Conservation (phyloP, 2,888 invertebrate species). For the Gryllus longicercus region DNA sequence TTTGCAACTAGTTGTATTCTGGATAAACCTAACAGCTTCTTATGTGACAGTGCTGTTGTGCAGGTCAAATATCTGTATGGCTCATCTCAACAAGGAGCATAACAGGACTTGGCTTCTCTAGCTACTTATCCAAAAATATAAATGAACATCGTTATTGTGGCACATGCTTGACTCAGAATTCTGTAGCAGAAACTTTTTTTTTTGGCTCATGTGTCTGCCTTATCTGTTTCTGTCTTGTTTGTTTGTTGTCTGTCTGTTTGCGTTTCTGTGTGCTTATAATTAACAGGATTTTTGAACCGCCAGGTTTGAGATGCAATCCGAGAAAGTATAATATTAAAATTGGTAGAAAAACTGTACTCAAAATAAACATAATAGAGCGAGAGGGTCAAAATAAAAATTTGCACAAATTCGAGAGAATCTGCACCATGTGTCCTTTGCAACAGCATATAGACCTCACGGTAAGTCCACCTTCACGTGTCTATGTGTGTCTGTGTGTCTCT, state of each 20-base stretch:
- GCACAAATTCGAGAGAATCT: background rate
- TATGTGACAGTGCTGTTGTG: background rate
- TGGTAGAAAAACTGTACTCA: background rate
- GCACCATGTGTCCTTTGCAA: constrained; percentile 21
- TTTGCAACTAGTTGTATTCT: too few species aligned
- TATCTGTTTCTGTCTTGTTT: constrained; percentile 17
- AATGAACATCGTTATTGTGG: background rate
- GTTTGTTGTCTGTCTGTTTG: constrained; percentile 3
- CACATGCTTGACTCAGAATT: constrained; percentile 17
- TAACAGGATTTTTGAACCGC: constrained; percentile 17
- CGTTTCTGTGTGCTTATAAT: constrained; percentile 17
- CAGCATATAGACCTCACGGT: constrained; percentile 20
- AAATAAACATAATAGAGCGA: constrained; percentile 8
- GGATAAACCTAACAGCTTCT: background rate
- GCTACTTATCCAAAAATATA: background rate
- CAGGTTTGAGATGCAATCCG: background rate
- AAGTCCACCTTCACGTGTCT: constrained; percentile 18
- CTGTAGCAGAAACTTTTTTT: background rate
- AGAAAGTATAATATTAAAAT: constrained; percentile 17
- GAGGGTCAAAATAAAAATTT: background rate
- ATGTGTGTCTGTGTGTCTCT: background rate
- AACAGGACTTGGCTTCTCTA: constrained; percentile 11
- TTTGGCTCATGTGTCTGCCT: constrained; percentile 17
- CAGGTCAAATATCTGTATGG: background rate
- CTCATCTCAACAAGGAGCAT: background rate